Evolutionary conservation across 2,797 vertebrate genomes (phyloP), one percentile per base, ranked within the genome.

Genomic region (Microcaecilia unicolor): DNA sequence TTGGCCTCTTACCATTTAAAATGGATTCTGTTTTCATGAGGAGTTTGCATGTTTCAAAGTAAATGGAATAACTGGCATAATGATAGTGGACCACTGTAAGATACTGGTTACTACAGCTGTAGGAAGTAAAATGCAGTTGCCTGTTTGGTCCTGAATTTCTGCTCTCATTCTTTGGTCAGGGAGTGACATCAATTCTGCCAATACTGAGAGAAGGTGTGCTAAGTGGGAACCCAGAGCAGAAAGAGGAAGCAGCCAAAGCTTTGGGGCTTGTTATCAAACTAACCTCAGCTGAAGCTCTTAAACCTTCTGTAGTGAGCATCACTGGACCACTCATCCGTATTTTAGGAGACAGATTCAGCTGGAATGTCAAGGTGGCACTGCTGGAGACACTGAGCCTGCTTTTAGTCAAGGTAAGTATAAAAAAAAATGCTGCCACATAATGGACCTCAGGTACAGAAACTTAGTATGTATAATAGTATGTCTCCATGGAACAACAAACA

Each of bases 291-390:
- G 94, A 99, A 27, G 94, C 96, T 15, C 81, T 99, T 34, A 81
- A 90, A 15, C 95, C 95, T 9, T 99, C 95, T 0, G 94, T 99
- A 13, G 74, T 99, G 56, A 91, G 89, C 83, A 98, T 99, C 70
- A 98, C 95, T 0, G 96, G 95, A 22, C 96, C 95, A 0, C 89
- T 99, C 35, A 99, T 99, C 65, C 90, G 96, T 29, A 98, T 99
- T 64, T 50, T 99, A 25, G 96, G 96, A 56, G 96, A 99, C 67
- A 81, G 95, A n/a, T 99, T 99, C 55, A 86, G 85, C 49, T 96
- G 89, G 87, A 90, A 84, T 0, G 95, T 98, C 53, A 98, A 98
- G 65, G 93, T 92, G 0, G 94, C 96, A 44, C 72, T 99, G 42
- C 76, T 99, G 1, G 95, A 98, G 78, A 98, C 96, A 0, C 82